Conservation (phyloP, 2,113 vertebrate species). For the Desmodus rotundus region DNA sequence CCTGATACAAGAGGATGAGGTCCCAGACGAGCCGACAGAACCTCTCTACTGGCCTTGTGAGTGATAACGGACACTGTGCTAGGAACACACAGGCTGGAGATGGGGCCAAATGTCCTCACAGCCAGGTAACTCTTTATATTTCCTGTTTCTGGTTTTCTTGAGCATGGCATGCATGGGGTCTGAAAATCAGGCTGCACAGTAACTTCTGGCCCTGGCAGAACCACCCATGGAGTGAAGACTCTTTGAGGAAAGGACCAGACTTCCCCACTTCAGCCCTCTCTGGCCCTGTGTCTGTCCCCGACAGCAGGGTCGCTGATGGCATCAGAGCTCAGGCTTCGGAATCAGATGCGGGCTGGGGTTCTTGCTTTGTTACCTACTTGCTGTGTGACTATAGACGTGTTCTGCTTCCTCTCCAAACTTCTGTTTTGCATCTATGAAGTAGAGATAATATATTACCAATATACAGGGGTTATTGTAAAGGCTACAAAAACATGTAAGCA, state of each 20-base stretch:
- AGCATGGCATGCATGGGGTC: background rate
- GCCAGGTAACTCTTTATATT: background rate
- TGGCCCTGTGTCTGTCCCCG: background rate
- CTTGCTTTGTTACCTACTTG: background rate
- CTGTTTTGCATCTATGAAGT: background rate
- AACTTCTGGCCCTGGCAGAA: background rate
- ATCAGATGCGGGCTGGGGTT: background rate
- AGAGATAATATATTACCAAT: background rate
- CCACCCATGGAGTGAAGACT: background rate
- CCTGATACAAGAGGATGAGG: background rate
- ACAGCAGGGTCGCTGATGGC: background rate
- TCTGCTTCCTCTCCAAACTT: background rate
- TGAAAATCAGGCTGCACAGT: background rate
- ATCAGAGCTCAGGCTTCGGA: background rate
- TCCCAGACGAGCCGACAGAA: background rate
- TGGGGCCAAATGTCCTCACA: background rate
- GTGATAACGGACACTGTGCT: too few species aligned
- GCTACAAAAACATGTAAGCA: background rate
- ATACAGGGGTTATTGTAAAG: background rate
- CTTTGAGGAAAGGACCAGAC: background rate
- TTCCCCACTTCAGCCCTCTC: rapidly evolving
- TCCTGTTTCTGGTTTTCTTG: background rate
- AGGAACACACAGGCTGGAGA: background rate
- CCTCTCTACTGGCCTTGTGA: background rate
- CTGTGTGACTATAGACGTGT: background rate